phyloP scores from a whole-genome alignment of 2,113 vertebrate species.

The Caloenas nicobarica region DNA sequence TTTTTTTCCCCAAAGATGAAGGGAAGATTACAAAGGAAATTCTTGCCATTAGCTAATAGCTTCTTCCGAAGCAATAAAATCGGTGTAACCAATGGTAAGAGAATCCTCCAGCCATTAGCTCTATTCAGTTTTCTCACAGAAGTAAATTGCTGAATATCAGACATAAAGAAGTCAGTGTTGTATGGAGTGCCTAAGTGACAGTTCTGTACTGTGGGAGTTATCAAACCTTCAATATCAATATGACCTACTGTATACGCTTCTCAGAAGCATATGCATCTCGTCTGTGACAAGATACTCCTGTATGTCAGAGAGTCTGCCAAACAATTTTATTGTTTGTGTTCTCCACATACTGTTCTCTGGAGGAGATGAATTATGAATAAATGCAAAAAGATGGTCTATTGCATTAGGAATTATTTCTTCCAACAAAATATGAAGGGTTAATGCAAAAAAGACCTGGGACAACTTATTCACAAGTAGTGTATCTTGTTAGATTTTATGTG shows the following conservation, averaged over 20 bases:
- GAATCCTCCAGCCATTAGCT: not conserved
- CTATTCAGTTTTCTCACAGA: not conserved
- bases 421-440: not conserved
- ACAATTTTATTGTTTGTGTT: not conserved
- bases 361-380: not conserved
- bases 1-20: constrained; percentile 3
- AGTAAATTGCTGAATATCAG: not conserved
- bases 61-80: constrained; percentile 9
- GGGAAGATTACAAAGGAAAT: not conserved
- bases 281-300: not conserved
- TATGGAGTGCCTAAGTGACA: constrained; percentile 1
- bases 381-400: not conserved
- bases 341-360: not conserved
- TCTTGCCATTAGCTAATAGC: constrained; percentile 17
- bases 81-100: not conserved
- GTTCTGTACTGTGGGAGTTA: constrained; percentile 13
- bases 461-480: not conserved
- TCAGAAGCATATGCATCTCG: not conserved
- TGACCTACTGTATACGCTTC: not conserved
- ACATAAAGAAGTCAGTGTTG: not conserved
- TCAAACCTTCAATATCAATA: constrained; percentile 3
- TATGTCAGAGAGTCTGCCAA: not conserved
- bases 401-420: not conserved
- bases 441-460: not conserved
- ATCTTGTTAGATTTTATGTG: not conserved